Evolutionary conservation across 64 coral and sea anemone species (phyloP).

Genomic region (Exaiptasia diaphana): DNA sequence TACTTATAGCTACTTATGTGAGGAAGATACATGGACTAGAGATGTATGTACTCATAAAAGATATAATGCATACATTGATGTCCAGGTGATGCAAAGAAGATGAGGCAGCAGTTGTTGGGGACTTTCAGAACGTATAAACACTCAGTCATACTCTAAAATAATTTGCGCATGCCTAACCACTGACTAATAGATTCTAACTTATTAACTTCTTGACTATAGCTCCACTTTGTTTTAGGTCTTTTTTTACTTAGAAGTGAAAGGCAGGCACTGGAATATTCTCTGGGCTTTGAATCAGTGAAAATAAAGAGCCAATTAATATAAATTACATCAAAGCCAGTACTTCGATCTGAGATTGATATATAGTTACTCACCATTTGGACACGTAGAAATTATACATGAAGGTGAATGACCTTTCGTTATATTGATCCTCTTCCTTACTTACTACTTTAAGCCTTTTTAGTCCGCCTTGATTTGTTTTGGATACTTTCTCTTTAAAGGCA

Average conservation of each 20-base stretch:
- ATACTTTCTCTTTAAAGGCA: slow-evolving; percentile 41
- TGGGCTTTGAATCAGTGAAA: slow-evolving; percentile 22
- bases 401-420: slow-evolving; percentile 40
- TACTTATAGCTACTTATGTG: too few species aligned
- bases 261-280: slow-evolving; percentile 22
- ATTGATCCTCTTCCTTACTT: slow-evolving; percentile 22
- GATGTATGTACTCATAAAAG: too few species aligned
- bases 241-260: too few species aligned
- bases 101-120: too few species aligned
- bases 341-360: not conserved
- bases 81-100: too few species aligned
- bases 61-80: too few species aligned
- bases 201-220: slow-evolving; percentile 27
- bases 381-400: slow-evolving; percentile 29
- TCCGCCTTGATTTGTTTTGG: slow-evolving; percentile 39
- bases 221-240: slow-evolving; percentile 32
- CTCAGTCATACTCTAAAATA: too few species aligned
- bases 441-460: slow-evolving; percentile 19
- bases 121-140: too few species aligned
- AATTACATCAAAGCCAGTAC: not conserved
- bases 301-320: slow-evolving; percentile 8
- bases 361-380: slow-evolving; percentile 47
- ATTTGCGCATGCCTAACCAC: too few species aligned
- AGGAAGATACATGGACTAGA: too few species aligned
- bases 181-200: too few species aligned